Base-by-base conservation (phyloP, 1,140 invertebrate species). In the Thaumetopoea pityocampa region DNA sequence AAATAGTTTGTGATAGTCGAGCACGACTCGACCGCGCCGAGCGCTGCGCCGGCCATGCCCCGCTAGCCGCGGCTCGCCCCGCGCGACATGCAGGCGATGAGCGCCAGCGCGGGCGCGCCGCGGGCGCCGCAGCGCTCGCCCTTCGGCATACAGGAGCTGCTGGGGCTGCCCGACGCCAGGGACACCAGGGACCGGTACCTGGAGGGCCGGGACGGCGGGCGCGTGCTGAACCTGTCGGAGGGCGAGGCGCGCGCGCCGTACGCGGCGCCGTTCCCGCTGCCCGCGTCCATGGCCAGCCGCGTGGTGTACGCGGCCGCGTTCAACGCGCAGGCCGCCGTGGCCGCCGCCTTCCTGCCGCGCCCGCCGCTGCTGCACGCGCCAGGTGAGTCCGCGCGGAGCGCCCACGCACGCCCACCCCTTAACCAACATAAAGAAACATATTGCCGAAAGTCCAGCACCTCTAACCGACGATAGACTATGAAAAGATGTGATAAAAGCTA, bases 131-230 rank as follows among this genome's bases (percentile, higher is more conserved):
- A 96, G 81, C 87, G 94, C 56, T 95, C 93, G 50, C 94, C 94
- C 8, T 97, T 96, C 85, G 95, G 93, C 51, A 96, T 96, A 68
- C 94, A 97, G 79, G 94, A 97, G 86, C 87, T 96, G 53, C 86
- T 96, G 58, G 94, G 94, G 1, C 81, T 96, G 19, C 91, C 91
- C 17, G 85, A 84, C 10, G 62, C 49, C 43, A 36, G 74, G 7
- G 67, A 74, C 45, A 52, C 58, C 40, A 49, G 67, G 19, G 64
- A 76, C 17, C 38, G 77, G 4, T 69, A 70, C 58, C 60, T 78
- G 34, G 71, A 57, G 43, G 34, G 43, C 34, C 44, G 64, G 15
- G 67, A 71, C 19, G 37, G 58, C 0, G 69, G 74, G 7, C 23
- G 77, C 9, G 71, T 74, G 10, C 46, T 77, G 23, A 69, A 74